These are phyloP conservation scores for Adineta ricciae DNA, from an alignment of 2,888 invertebrate species.

Conservation along the genomic window DNA sequence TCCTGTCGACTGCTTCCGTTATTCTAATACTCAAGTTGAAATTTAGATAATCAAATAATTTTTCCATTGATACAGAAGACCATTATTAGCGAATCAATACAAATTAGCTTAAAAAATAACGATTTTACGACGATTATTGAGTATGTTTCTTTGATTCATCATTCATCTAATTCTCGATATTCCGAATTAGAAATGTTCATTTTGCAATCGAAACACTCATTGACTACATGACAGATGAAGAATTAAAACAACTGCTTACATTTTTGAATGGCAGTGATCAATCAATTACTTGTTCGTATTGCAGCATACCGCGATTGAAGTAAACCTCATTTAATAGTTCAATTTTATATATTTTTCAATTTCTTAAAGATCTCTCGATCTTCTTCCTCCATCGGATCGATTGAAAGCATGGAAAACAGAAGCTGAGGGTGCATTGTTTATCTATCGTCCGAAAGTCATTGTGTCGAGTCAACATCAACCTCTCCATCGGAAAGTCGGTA, in stretches of 20 bases:
- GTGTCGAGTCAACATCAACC: background rate
- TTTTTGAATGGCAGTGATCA: background rate
- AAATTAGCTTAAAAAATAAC: background rate
- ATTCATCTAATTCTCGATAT: background rate
- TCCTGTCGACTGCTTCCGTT: background rate
- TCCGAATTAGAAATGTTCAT: constrained; percentile 1
- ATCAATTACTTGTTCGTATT: background rate
- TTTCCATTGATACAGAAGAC: constrained; percentile 20
- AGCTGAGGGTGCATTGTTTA: background rate
- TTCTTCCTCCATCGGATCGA: background rate
- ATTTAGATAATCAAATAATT: background rate
- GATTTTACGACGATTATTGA: background rate
- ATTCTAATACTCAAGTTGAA: too few species aligned
- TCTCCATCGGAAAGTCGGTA: constrained; percentile 3
- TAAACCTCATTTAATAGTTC: background rate
- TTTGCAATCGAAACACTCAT: background rate
- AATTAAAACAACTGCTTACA: background rate
- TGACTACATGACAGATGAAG: background rate
- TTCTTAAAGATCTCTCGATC: background rate
- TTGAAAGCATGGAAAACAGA: background rate
- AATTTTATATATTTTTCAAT: too few species aligned
- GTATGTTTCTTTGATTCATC: background rate
- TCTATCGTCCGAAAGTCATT: background rate
- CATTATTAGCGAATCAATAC: background rate
- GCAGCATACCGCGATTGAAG: background rate